Base-by-base conservation (phyloP, 2,797 vertebrate species). In the Gallinago solitaria region DNA sequence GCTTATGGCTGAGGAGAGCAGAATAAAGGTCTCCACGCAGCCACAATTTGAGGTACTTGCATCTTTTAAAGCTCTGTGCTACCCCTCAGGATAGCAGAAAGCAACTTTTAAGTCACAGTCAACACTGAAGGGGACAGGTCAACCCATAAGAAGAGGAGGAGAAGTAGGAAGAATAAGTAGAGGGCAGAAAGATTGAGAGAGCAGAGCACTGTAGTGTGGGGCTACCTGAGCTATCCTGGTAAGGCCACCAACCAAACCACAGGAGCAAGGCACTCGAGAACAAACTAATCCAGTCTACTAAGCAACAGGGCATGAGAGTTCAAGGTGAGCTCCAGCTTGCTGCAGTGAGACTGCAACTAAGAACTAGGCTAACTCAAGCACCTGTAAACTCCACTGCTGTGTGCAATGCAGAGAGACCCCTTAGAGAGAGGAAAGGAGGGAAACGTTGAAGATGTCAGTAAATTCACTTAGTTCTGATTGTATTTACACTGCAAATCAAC, bases 401-500 rank as follows among this genome's bases (percentile, higher is more conserved):
- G 68, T 33, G 61, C 27, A 91, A 69, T 61, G 70, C 5, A 83
- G 60, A 54, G 90, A 95, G 87, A 88, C 23, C 57, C 82, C 69
- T 93, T 8, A 78, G 33, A 27, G 68, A 90, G 19, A 84, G 65
- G 80, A 78, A 91, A 80, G 39, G 84, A 87, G 53, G 86, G 47
- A 69, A 93, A 61, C 18, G 41, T 15, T 75, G 61, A 76, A 67
- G 78, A n/a, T 43, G 56, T 50, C 87, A n/a, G 27, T 85, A 48
- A 94, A 92, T 74, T 83, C 82, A 45, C 60, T 70, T 75, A 41
- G 6, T 69, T 76, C 3, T 65, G 33, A 57, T 18, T 68, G 48
- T 48, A 78, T 86, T 91, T 91, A 90, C 41, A 60, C 60, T 88
- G 77, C n/a, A 86, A 60, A 89, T 76, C 77, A 90, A 67, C 81